Evolutionary conservation across 2,888 invertebrate genomes (phyloP).

Genomic region (Automeris io): DNA sequence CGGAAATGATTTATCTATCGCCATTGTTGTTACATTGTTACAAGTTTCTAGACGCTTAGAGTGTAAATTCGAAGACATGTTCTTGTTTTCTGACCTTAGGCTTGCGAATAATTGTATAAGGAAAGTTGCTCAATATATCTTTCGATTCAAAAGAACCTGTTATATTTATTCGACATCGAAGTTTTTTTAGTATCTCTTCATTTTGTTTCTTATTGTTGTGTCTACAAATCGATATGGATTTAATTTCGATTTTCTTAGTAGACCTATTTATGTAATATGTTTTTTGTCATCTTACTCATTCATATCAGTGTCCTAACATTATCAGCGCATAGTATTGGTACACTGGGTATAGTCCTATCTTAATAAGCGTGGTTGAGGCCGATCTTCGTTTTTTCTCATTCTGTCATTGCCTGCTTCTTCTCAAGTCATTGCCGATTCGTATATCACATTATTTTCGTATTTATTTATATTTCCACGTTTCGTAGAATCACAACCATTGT

Average conservation of each 20-base stretch:
- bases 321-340: too few species aligned
- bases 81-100: background rate
- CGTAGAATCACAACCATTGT: too few species aligned
- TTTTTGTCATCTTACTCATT: background rate
- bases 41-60: background rate
- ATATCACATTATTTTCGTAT: too few species aligned
- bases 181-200: background rate
- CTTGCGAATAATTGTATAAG: background rate
- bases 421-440: too few species aligned
- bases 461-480: too few species aligned
- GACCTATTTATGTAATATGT: background rate
- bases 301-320: too few species aligned
- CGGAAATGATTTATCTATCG: conserved; percentile 16
- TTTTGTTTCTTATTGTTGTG: background rate
- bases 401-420: too few species aligned
- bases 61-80: background rate
- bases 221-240: background rate
- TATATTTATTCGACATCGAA: background rate
- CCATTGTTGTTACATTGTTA: conserved; percentile 12
- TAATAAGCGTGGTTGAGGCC: too few species aligned
- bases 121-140: too few species aligned
- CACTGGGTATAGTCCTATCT: too few species aligned
- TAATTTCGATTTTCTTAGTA: background rate
- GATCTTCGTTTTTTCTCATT: too few species aligned
- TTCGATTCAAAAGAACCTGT: background rate